These are phyloP conservation scores for Baryphthengus martii DNA, from an alignment of 2,113 vertebrate species.

Conservation along the genomic window DNA sequence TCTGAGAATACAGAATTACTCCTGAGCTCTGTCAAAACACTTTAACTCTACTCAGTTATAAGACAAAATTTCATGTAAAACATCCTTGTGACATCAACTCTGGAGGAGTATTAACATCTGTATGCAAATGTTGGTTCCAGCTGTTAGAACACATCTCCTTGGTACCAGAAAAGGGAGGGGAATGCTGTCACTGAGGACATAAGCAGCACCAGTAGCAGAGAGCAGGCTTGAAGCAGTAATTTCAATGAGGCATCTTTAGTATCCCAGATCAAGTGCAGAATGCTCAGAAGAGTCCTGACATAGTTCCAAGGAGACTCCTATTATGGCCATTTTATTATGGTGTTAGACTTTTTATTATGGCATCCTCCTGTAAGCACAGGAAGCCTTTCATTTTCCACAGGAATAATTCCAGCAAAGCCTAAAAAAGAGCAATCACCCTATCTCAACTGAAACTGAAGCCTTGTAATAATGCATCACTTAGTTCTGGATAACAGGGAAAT, in stretches of 20 bases:
- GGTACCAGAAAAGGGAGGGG: not conserved
- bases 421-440: not conserved
- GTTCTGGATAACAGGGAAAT: not conserved
- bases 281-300: not conserved
- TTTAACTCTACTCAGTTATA: not conserved
- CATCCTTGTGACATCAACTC: not conserved
- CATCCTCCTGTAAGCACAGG: not conserved
- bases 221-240: not conserved
- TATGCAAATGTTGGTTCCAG: accelerated
- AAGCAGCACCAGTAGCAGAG: not conserved
- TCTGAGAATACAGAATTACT: not conserved
- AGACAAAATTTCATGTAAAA: not conserved
- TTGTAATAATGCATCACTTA: not conserved
- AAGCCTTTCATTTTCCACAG: not conserved
- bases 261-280: not conserved
- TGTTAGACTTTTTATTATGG: not conserved
- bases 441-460: not conserved
- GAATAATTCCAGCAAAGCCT: not conserved
- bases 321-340: not conserved
- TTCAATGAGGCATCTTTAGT: accelerated
- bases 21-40: not conserved
- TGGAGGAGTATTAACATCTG: not conserved
- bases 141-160: not conserved
- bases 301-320: not conserved
- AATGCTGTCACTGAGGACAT: not conserved